Base-by-base conservation (phyloP, 2,888 invertebrate species). In the Nomada fabriciana region DNA sequence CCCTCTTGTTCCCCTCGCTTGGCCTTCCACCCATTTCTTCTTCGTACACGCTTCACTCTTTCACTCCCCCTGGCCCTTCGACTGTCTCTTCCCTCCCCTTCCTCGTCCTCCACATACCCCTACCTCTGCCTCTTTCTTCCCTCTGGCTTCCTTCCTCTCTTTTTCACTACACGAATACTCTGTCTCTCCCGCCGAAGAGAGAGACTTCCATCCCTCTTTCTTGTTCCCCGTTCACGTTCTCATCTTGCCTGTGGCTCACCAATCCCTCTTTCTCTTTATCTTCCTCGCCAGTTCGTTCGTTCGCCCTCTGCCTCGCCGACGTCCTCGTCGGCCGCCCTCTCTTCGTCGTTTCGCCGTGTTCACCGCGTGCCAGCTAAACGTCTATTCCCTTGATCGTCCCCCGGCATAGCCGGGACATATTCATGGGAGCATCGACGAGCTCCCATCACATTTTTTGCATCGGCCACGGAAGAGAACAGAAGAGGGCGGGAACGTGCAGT, bases 401-500 rank as follows among this genome's bases (percentile, higher is more conserved):
- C 13, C 36, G 70, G 70, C 60, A 71, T 60, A 64, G 78, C 75
- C 86, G 81, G 86, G 85, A 88, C 88, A 87, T 89, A 82, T 86
- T 86, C 90, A 87, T 87, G 89, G 88, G 90, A 90, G 86, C 86
- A 85, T 87, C 88, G 87, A 90, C 71, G 87, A 85, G 83, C 83
- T 77, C 71, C 88, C 87, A 89, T 92, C 89, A 90, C 91, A 92
- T 90, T 92, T 91, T 92, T 92, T 91, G 88, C 89, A 89, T 87
- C 83, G 88, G 25, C 11, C 83, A 82, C 69, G 55, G 67, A 68
- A 86, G 89, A 86, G 89, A 87, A 89, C 89, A 91, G 89, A 89
- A 91, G 70, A 79, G 64, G 52, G 18, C n/a, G 60, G 64, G 47
- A 50, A 43, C 74, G 29, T n/a, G 60, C 23, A n/a, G 65, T 36